Percentiles rank a stretch among this genome's conserved stretches.
Conservation (phyloP, 2,888 invertebrate species). For the Coremacera marginata region DNA sequence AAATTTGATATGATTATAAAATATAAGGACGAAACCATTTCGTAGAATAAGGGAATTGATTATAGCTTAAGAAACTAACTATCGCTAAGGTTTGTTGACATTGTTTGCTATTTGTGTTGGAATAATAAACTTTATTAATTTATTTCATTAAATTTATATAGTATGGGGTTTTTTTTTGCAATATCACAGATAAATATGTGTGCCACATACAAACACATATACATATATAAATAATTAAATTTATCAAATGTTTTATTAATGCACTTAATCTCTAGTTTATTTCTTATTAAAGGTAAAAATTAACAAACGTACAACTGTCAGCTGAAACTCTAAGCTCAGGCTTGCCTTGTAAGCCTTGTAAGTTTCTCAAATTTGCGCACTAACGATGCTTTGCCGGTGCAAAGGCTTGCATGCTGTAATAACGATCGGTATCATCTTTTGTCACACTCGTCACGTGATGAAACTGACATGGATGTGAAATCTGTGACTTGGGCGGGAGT, state of each 20-base stretch:
- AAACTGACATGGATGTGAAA: conserved; percentile 87
- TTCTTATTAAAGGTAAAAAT: not conserved
- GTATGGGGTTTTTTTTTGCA: not conserved
- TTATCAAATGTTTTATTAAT: conserved; percentile 11
- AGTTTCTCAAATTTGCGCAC: conserved; percentile 39
- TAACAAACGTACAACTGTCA: not conserved
- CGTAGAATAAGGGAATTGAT: too few relatives aligned
- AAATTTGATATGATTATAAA: too few relatives aligned
- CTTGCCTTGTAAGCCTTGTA: not conserved
- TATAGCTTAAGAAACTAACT: too few relatives aligned
- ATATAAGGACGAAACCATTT: too few relatives aligned
- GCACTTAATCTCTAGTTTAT: conserved; percentile 24
- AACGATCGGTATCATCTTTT: conserved; percentile 75
- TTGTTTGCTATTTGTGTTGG: too few relatives aligned
- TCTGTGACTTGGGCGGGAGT: conserved; percentile 82
- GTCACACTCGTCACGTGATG: conserved; percentile 86
- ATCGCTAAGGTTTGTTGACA: too few relatives aligned
- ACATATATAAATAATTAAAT: conserved; percentile 7
- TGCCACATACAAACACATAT: conserved; percentile 18
- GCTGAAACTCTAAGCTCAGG: not conserved
- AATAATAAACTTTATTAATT: too few relatives aligned
- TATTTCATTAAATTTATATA: too few relatives aligned
- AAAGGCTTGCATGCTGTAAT: conserved; percentile 78
- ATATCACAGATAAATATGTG: conserved; percentile 40
- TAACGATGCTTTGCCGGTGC: conserved; percentile 69